A percentile compares a stretch with the other conserved stretches of the same genome.
Evolutionary conservation across 2,888 invertebrate genomes (phyloP).

Genomic region (Camponotus fellah): DNA sequence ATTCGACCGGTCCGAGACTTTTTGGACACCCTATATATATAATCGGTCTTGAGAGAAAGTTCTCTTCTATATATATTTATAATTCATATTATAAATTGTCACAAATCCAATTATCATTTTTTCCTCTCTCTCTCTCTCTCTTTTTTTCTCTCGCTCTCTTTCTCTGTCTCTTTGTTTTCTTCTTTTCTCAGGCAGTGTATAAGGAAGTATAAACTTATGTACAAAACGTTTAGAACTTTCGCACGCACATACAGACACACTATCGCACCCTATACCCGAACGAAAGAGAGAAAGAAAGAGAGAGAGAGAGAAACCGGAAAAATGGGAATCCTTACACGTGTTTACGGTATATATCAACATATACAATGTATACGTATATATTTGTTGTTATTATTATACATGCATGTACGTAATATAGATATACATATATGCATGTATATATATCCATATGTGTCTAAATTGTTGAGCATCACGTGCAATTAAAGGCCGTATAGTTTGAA

Average conservation of each 20-base stretch:
- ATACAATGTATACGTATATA: slow-evolving; percentile 37
- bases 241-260: slow-evolving; percentile 61
- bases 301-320: slow-evolving; percentile 41
- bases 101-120: background rate
- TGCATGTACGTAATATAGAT: slow-evolving; percentile 1
- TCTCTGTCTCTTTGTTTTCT: slow-evolving; percentile 34
- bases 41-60: background rate
- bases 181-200: slow-evolving; percentile 55
- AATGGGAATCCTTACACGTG: slow-evolving; percentile 50
- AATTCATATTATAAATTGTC: background rate
- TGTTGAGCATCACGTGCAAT: slow-evolving; percentile 67
- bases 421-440: background rate
- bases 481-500: slow-evolving; percentile 59
- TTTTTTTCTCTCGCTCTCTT: slow-evolving; percentile 1
- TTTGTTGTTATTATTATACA: background rate
- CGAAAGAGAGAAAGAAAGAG: slow-evolving; percentile 50
- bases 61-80: background rate
- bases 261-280: slow-evolving; percentile 33
- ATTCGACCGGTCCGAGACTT: no score
- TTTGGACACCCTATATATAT: no score
- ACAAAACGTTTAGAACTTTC: slow-evolving; percentile 66
- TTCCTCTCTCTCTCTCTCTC: no score
- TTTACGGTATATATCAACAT: slow-evolving; percentile 57
- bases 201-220: slow-evolving; percentile 71
- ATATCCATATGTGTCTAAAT: slow-evolving; percentile 31